Conservation (phyloP, 2,888 invertebrate species). For the Ypsolopha scabrella region DNA sequence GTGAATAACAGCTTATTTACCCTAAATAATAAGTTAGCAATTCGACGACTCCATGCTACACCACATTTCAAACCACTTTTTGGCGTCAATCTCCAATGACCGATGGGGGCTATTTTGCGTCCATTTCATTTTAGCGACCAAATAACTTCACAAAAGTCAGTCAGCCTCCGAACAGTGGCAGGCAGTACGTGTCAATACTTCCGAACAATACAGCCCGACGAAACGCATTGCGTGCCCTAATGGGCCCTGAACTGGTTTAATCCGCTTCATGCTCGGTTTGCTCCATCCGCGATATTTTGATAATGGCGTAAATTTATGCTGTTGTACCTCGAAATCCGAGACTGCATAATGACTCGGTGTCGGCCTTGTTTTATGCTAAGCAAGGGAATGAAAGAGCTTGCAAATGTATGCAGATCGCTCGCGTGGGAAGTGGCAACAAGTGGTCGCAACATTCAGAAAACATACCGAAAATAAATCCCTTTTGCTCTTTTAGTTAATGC, state of each 20-base stretch:
- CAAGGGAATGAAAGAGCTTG: conserved; percentile 56
- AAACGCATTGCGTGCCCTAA: conserved; percentile 58
- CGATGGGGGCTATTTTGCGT: too few relatives aligned
- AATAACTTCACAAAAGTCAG: too few relatives aligned
- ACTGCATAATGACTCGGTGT: conserved; percentile 62
- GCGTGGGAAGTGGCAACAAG: conserved; percentile 69
- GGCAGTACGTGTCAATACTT: conserved; percentile 10
- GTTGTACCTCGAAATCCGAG: conserved; percentile 54
- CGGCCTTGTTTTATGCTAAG: conserved; percentile 66
- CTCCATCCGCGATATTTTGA: conserved; percentile 64
- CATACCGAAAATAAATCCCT: not conserved
- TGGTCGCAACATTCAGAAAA: conserved; percentile 19
- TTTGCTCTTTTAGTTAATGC: not conserved
- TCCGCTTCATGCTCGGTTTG: conserved; percentile 45
- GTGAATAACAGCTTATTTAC: too few relatives aligned
- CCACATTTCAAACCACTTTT: too few relatives aligned
- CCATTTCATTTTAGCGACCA: too few relatives aligned
- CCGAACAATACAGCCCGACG: conserved; percentile 22
- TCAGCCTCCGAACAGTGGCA: too few relatives aligned
- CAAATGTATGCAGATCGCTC: conserved; percentile 61
- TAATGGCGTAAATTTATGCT: conserved; percentile 64
- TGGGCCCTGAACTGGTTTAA: conserved; percentile 54
- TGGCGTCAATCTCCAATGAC: too few relatives aligned
- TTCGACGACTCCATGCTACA: too few relatives aligned
- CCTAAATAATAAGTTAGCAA: too few relatives aligned